Evolutionary conservation across 2,888 invertebrate genomes (phyloP).

Genomic region (Meandrusa payeni): DNA sequence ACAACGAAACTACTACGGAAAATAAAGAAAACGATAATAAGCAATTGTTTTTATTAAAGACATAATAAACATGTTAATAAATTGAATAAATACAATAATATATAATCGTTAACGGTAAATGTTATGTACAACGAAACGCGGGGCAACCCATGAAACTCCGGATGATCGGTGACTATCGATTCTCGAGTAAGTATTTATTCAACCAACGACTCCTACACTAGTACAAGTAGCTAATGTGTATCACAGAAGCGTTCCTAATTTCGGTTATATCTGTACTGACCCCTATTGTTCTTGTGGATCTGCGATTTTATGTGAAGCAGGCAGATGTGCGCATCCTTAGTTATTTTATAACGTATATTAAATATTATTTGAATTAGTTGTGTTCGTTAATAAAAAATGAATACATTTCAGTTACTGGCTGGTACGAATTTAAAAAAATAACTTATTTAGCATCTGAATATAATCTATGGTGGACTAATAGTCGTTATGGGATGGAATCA

Average conservation of each 20-base stretch:
- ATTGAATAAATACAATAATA: conserved; percentile 77
- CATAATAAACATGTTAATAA: conserved; percentile 80
- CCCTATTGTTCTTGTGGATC: conserved; percentile 26
- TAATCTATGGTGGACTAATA: conserved; percentile 7
- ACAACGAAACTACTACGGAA: no score
- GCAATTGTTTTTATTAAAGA: conserved; percentile 79
- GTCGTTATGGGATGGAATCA: conserved; percentile 17
- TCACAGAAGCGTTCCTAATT: conserved; percentile 75
- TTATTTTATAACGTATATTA: no score
- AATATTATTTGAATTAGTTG: no score
- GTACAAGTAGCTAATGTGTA: conserved; percentile 62
- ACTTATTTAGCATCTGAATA: neutral
- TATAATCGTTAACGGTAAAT: conserved; percentile 60
- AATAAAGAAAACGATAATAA: conserved; percentile 44
- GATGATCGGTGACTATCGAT: no score
- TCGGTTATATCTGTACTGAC: conserved; percentile 41
- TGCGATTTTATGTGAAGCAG: conserved; percentile 6
- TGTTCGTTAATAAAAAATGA: no score
- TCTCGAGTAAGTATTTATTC: conserved; percentile 43
- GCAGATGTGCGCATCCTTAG: conserved; percentile 18
- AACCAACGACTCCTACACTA: conserved; percentile 58
- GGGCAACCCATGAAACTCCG: conserved; percentile 50
- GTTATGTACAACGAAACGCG: conserved; percentile 55
- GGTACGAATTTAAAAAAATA: neutral
- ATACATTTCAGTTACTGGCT: neutral